phyloP scores from a whole-genome alignment of 2,797 vertebrate species.

The Nannoperca obscura region DNA sequence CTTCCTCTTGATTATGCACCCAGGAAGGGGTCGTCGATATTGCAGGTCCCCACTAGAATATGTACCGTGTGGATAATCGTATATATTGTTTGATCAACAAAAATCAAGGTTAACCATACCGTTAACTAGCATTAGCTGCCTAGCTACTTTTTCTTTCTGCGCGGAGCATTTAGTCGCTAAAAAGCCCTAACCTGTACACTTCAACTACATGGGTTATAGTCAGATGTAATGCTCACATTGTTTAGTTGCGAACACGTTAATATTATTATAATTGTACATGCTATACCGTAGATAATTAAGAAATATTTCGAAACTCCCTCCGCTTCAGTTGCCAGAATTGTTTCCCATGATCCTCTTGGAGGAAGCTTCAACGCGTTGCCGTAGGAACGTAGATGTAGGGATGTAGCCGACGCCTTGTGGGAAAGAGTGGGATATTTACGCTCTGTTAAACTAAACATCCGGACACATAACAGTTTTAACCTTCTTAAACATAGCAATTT shows the following conservation, averaged over 20 bases:
- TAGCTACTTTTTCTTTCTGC: conserved; percentile 47
- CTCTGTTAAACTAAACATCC: too few species aligned
- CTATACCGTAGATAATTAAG: conserved; percentile 28
- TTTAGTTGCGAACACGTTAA: rapidly evolving
- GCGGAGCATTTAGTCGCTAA: neutral
- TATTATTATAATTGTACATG: rapidly evolving
- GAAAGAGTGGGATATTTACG: neutral
- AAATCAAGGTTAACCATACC: neutral
- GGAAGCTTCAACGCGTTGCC: conserved; percentile 76
- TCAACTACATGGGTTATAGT: neutral
- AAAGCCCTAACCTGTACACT: neutral
- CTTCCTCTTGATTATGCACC: conserved; percentile 2
- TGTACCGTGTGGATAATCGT: too few species aligned
- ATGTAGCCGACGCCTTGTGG: neutral
- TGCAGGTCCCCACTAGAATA: neutral
- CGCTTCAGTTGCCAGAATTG: conserved; percentile 45
- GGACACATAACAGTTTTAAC: neutral
- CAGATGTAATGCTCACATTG: neutral
- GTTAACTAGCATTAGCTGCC: conserved; percentile 64
- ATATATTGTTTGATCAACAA: neutral
- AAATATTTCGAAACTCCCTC: conserved; percentile 85
- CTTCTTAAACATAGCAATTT: neutral
- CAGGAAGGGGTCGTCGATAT: neutral
- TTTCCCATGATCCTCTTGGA: conserved; percentile 78
- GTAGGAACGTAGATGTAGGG: conserved; percentile 57